phyloP scores from a whole-genome alignment of 2,888 invertebrate genomes.

The Meandrusa payeni region DNA sequence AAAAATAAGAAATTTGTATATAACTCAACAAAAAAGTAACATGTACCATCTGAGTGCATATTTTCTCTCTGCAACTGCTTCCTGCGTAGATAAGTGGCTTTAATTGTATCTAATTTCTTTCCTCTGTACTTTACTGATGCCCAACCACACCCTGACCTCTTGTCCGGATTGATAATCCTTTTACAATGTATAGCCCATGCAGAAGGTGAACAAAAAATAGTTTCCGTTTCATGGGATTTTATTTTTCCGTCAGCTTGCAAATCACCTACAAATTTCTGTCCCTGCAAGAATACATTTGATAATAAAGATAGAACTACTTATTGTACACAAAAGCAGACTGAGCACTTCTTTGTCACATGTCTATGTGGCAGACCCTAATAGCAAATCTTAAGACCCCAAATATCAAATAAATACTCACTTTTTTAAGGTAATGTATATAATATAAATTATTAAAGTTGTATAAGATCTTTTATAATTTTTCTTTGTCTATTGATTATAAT shows the following conservation, averaged over 20 bases:
- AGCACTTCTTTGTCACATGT: no score
- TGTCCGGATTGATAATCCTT: slow-evolving; percentile 93
- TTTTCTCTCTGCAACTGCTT: slow-evolving; percentile 81
- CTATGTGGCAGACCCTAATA: no score
- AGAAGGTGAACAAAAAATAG: slow-evolving; percentile 93
- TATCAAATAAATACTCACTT: no score
- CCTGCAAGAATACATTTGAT: slow-evolving; percentile 76
- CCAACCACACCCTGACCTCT: slow-evolving; percentile 96
- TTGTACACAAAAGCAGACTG: no score
- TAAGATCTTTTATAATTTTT: no score
- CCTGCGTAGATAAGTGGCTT: slow-evolving; percentile 91
- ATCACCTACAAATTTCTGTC: slow-evolving; percentile 94
- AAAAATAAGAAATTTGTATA: not conserved
- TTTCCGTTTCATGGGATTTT: slow-evolving; percentile 92
- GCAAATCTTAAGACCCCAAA: no score
- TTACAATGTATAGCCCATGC: slow-evolving; percentile 97
- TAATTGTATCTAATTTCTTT: slow-evolving; percentile 93
- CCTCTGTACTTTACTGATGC: slow-evolving; percentile 94
- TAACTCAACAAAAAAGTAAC: no score
- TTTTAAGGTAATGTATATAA: no score
- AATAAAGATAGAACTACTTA: no score
- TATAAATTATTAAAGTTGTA: no score
- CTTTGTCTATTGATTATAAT: no score
- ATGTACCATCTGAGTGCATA: slow-evolving; percentile 69
- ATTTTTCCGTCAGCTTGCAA: slow-evolving; percentile 93